phyloP scores from a whole-genome alignment of 2,888 invertebrate genomes.

The Pandemis cinnamomeana region DNA sequence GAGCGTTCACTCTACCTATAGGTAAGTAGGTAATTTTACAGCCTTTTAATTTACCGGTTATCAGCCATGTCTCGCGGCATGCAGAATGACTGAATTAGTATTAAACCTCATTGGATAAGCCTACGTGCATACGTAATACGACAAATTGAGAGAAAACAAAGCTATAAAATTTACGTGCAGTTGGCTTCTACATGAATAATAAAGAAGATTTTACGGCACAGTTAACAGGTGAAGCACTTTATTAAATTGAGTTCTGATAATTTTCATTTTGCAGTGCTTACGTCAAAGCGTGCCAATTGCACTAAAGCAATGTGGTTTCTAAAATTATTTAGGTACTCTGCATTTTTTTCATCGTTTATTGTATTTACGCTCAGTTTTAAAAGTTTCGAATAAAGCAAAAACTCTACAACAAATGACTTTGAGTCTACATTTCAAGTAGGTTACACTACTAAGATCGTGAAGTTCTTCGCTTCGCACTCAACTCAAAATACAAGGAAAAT shows the following conservation, averaged over 20 bases:
- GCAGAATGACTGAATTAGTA: constrained; percentile 6
- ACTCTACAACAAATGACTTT: background rate
- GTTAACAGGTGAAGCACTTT: background rate
- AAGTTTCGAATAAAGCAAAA: background rate
- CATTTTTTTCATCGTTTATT: background rate
- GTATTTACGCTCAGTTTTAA: background rate
- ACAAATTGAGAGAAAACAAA: constrained; percentile 9
- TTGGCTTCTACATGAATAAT: background rate
- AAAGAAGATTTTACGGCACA: background rate
- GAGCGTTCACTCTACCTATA: constrained; percentile 1
- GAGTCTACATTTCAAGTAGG: background rate
- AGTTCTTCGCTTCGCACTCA: background rate
- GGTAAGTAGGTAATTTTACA: constrained; percentile 1
- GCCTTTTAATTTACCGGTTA: constrained; percentile 17
- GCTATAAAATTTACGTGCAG: constrained; percentile 1
- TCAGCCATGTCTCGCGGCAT: constrained; percentile 1
- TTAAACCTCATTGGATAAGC: background rate
- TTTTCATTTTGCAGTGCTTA: background rate
- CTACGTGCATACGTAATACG: background rate
- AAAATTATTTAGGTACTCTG: no score
- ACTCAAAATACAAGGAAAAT: background rate
- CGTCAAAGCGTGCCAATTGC: background rate
- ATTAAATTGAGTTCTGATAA: background rate
- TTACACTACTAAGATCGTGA: background rate
- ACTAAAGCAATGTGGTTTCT: background rate